Base-by-base conservation (phyloP, 1,140 invertebrate genomes). In the Antheraea mylitta region DNA sequence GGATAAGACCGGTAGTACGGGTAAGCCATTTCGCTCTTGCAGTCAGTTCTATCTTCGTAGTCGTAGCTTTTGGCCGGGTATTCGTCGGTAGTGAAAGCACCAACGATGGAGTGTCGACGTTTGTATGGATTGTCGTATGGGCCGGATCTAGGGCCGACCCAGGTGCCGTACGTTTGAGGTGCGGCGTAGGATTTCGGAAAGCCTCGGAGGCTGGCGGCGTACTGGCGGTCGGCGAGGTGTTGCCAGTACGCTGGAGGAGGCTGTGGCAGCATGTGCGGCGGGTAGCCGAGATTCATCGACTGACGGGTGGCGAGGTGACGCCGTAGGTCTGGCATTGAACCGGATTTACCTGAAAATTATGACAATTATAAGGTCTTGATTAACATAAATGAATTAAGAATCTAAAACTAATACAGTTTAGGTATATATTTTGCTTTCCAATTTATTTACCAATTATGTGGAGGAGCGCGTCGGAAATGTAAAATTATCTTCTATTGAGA, bases 321-420 rank as follows among this genome's bases (percentile, higher is more conserved):
- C 70, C 93, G 85, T 0, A 94, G 83, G 70, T 94, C 94, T 68
- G 93, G 92, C 89, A 94, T 92, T 6, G 93, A 94, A 61, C 94
- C 93, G 2, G 93, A 92, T 84, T 94, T 94, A 30, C 87, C 93
- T 93, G 76, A 0, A 86, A 89, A 74, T 36, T 19, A 36, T 30
- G 30, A 64, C 6, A 42, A 0, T 30, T 30, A 30, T 30, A 30
- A 30, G 22, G 1, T 30, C n/a, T 38, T 38, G 9, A 9, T 38
- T 38, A 38, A 5, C 9, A 6, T 6, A 38, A 38, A 38, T 38
- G 9, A 6, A 38, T 38, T 38, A 38, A 38, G 9, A 38, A 38
- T 38, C 37, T n/a, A n/a, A n/a, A n/a, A n/a, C n/a, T n/a, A n/a
- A n/a, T n/a, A n/a, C n/a, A n/a, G n/a, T n/a, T n/a, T n/a, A n/a